These are phyloP conservation scores for Alces alces DNA, from an alignment of 2,113 vertebrate genomes.

Conservation along the genomic window DNA sequence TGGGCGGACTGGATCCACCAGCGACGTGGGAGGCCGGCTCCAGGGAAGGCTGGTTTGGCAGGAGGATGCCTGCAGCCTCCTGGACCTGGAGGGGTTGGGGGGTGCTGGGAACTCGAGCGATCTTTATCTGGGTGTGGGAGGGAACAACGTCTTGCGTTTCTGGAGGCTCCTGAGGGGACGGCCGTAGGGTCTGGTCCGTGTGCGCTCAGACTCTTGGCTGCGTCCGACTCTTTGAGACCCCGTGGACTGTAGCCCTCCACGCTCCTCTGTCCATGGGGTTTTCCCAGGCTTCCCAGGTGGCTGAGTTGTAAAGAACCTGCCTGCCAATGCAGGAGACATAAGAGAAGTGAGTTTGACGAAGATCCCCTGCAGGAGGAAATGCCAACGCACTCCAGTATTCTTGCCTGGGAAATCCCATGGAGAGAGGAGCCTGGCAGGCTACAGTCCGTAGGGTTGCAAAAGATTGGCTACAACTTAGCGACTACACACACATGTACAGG, in stretches of 20 bases:
- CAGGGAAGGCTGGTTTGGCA: not conserved
- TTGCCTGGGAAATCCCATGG: not conserved
- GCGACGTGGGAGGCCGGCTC: not conserved
- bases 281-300: not conserved
- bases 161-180: not conserved
- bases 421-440: not conserved
- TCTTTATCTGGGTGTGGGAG: not conserved
- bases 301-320: not conserved
- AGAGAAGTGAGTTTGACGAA: not conserved
- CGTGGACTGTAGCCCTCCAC: not conserved
- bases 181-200: not conserved
- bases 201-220: not conserved
- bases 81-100: fast-evolving
- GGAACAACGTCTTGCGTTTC: not conserved
- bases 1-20: not conserved
- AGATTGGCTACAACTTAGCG: not conserved
- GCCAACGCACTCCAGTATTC: not conserved
- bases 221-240: not conserved
- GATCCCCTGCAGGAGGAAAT: not conserved
- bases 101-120: not conserved
- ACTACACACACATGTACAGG: not conserved
- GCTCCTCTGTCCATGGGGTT: not conserved
- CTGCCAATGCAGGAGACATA: not conserved
- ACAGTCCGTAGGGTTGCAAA: not conserved
- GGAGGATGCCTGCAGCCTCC: not conserved